A percentile compares a stretch with the other conserved stretches of the same genome.
Evolutionary conservation across 2,888 invertebrate species (phyloP).

Genomic region (Lymantria monacha): DNA sequence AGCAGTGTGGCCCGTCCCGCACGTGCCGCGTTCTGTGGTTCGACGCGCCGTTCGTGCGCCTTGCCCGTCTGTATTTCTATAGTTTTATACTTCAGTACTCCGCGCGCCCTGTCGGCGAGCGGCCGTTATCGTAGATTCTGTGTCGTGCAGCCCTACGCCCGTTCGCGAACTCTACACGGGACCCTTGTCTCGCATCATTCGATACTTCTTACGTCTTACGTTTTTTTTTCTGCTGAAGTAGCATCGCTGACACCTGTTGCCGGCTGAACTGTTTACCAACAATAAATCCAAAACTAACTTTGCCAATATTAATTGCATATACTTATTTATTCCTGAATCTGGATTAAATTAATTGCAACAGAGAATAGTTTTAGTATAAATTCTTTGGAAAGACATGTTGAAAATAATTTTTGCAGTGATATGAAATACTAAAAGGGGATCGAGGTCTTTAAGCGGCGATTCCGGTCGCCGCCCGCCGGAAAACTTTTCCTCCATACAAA

Average conservation of each 20-base stretch:
- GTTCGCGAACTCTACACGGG: conserved; percentile 41
- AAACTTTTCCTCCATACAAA: conserved; percentile 54
- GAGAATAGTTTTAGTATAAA: not conserved
- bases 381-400: conserved; percentile 4
- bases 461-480: conserved; percentile 42
- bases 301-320: conserved; percentile 1
- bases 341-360: not conserved
- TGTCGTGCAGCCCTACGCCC: conserved; percentile 28
- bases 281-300: conserved; percentile 13
- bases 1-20: conserved; percentile 59
- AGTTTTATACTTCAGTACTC: conserved; percentile 56
- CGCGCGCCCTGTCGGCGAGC: conserved; percentile 74
- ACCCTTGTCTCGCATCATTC: conserved; percentile 30
- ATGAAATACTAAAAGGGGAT: conserved; percentile 27
- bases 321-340: not conserved
- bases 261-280: conserved; percentile 21
- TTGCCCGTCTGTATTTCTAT: conserved; percentile 3
- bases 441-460: conserved; percentile 32
- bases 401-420: conserved; percentile 11
- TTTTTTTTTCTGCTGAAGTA: conserved; percentile 20
- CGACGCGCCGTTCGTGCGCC: conserved; percentile 26
- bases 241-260: conserved; percentile 29
- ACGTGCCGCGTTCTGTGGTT: conserved; percentile 59
- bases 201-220: conserved; percentile 26
- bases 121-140: conserved; percentile 49